phyloP scores from a whole-genome alignment of 2,888 invertebrate genomes.

The Dolichopus griseipennis region DNA sequence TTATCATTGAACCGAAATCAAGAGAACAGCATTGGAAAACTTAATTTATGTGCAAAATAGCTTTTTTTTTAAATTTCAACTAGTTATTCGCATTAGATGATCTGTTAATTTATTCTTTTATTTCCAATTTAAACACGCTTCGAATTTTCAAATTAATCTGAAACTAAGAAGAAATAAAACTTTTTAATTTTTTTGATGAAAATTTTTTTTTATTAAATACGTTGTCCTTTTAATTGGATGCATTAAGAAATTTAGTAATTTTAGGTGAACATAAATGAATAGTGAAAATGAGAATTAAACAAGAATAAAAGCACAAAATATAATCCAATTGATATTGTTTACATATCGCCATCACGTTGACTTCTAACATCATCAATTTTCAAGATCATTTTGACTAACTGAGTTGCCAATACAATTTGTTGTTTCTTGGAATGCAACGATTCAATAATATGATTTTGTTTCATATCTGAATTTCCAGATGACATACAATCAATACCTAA shows the following conservation, averaged over 20 bases:
- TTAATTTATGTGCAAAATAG: too few relatives aligned
- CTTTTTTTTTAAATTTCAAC: too few relatives aligned
- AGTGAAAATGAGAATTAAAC: background rate
- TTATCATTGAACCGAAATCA: too few relatives aligned
- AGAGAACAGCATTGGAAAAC: too few relatives aligned
- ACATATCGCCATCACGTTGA: conserved; percentile 43
- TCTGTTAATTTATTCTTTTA: too few relatives aligned
- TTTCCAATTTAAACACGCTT: too few relatives aligned
- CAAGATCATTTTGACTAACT: conserved; percentile 97
- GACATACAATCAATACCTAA: conserved; percentile 94
- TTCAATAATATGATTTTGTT: conserved; percentile 89
- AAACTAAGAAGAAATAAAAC: too few relatives aligned
- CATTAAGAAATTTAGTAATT: background rate
- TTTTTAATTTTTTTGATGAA: background rate
- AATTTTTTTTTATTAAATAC: background rate
- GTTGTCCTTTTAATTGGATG: background rate
- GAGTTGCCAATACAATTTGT: conserved; percentile 92
- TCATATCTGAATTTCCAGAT: conserved; percentile 80
- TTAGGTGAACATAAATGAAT: background rate
- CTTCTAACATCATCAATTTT: conserved; percentile 94
- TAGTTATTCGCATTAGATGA: too few relatives aligned
- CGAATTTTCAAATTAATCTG: too few relatives aligned
- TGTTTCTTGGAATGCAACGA: conserved; percentile 95
- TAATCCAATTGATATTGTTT: background rate
- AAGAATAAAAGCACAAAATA: background rate